Evolutionary conservation across 2,797 vertebrate genomes (phyloP), one percentile per base, ranked within the genome.

Genomic region (Muraenolepis orangiensis): DNA sequence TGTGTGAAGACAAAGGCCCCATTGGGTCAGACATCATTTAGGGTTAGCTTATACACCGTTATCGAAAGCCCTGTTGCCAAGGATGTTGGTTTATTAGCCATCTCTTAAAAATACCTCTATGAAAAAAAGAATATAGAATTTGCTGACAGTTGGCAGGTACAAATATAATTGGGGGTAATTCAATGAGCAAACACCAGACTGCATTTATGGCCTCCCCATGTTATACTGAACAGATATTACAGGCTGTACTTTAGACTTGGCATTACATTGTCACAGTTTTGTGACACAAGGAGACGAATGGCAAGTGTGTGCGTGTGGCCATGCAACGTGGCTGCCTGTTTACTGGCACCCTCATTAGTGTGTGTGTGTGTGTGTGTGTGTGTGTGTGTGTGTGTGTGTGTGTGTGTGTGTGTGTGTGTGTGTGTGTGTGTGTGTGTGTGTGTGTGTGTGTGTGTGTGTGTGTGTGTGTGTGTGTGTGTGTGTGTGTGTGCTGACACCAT

Each of bases 381-480:
- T 34, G 32, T 34, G 32, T 34, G 32, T 34, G 32, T 34, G 32
- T 34, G 32, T 34, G 32, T 34, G 32, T 80, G 71, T 34, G 46
- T 66, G 26, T 73, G 70, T 70, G 32, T 75, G 70, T 38, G 57
- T 71, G 69, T 71, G 64, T 51, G 32, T 34, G 3, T n/a, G n/a
- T n/a, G n/a, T n/a, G n/a, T n/a, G n/a, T n/a, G n/a, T 36, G n/a
- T 20, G n/a, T 51, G 64, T 66, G 20, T 13, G 51, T 70, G 29
- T 32, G n/a, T 46, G 70, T 61, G 66, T 31, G 11, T 38, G 32
- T 51, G 71, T 42, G 67, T 31, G 6, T 40, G 4, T 42, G 71
- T n/a, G n/a, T n/a, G 26, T 34, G 31, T 31, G 51, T 84, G 87
- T 78, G 81, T 80, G 71, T 38, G 46, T 70, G 28, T 74, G 71